A percentile compares a stretch with the other conserved stretches of the same genome.
Evolutionary conservation across 2,797 vertebrate species (phyloP).

Genomic region (Ctenopoma kingsleyae): DNA sequence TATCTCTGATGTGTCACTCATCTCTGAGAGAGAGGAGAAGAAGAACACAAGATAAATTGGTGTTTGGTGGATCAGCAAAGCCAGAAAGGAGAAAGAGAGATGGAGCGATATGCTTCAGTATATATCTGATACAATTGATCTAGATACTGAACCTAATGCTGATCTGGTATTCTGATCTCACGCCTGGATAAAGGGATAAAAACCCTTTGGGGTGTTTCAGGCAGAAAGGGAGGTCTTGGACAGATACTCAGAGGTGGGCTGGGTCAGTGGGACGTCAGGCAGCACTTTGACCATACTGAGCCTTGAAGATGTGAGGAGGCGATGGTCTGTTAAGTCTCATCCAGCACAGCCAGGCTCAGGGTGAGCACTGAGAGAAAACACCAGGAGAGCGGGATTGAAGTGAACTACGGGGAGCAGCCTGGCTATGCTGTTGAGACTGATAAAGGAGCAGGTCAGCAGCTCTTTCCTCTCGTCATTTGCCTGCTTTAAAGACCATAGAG

Average conservation of each 20-base stretch:
- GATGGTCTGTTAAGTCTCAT: conserved; percentile 61
- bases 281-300: conserved; percentile 67
- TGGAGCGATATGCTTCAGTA: conserved; percentile 63
- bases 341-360: conserved; percentile 53
- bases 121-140: conserved; percentile 69
- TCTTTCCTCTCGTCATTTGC: conserved; percentile 41
- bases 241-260: conserved; percentile 56
- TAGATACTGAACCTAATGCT: conserved; percentile 71
- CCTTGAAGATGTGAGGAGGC: conserved; percentile 72
- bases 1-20: conserved; percentile 79
- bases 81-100: conserved; percentile 52
- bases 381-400: conserved; percentile 60
- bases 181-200: conserved; percentile 69
- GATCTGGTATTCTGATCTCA: conserved; percentile 74
- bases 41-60: conserved; percentile 61
- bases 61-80: conserved; percentile 65
- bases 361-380: conserved; percentile 50
- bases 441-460: conserved; percentile 51
- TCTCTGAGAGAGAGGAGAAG: conserved; percentile 62
- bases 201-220: conserved; percentile 49
- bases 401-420: conserved; percentile 57
- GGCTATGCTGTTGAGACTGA: conserved; percentile 58
- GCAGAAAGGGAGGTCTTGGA: conserved; percentile 57
- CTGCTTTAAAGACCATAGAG: conserved; percentile 18
- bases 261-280: conserved; percentile 63